These are phyloP conservation scores for Xylocopa sonorina DNA, from an alignment of 1,140 invertebrate species.

Conservation along the genomic window DNA sequence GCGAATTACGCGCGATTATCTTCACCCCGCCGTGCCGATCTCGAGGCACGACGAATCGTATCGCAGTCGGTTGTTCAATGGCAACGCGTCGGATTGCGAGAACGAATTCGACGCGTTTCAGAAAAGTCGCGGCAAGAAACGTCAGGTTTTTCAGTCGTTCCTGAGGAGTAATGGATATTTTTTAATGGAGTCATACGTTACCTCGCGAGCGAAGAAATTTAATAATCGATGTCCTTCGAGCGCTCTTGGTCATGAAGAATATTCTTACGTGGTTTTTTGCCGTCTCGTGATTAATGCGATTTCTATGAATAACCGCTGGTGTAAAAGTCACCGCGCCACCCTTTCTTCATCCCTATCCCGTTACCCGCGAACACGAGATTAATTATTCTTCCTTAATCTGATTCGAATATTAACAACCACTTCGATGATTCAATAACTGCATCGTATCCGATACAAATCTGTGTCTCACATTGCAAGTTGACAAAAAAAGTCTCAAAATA, in stretches of 20 bases:
- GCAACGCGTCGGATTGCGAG: too few species aligned
- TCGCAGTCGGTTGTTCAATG: neutral
- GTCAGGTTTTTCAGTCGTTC: neutral
- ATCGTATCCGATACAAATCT: too few species aligned
- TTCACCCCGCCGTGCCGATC: too few species aligned
- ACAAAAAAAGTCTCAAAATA: too few species aligned
- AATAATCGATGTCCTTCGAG: constrained; percentile 4
- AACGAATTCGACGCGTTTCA: neutral
- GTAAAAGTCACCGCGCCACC: neutral
- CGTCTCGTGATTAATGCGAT: constrained; percentile 7
- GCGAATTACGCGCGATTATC: neutral
- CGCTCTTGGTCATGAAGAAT: neutral
- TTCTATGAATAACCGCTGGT: neutral
- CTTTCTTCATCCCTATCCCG: neutral
- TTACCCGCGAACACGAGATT: neutral
- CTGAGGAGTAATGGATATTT: neutral
- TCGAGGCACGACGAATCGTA: neutral
- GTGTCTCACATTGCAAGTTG: too few species aligned
- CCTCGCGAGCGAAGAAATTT: neutral
- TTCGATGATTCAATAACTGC: neutral
- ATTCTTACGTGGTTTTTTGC: neutral
- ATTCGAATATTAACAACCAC: neutral
- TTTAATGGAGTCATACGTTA: neutral
- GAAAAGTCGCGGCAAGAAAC: neutral
- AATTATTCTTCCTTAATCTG: neutral